Percentiles rank a stretch among this genome's conserved stretches.
These are phyloP conservation scores for Apodemia mormo DNA, from an alignment of 2,888 invertebrate species.

Conservation along the genomic window DNA sequence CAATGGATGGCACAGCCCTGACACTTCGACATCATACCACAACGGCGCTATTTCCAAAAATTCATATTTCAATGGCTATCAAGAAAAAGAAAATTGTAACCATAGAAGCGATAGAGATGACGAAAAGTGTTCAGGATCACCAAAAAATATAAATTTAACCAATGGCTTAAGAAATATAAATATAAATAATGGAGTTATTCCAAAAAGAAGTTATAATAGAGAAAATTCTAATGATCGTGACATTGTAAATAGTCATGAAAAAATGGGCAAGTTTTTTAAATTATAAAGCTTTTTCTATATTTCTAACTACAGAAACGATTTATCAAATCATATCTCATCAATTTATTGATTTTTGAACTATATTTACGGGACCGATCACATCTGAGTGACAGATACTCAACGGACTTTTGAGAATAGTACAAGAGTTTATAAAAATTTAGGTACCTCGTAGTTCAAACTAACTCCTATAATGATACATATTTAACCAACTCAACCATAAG, in stretches of 20 bases:
- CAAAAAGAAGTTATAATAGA: slow-evolving; percentile 64
- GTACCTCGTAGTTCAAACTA: too few species aligned
- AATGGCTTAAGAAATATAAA: slow-evolving; percentile 74
- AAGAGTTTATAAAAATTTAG: too few species aligned
- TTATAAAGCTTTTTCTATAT: background rate
- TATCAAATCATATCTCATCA: slow-evolving; percentile 19
- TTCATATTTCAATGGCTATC: slow-evolving; percentile 67
- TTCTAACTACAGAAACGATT: background rate
- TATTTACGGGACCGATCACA: too few species aligned
- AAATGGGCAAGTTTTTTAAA: slow-evolving; percentile 52
- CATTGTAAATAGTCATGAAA: slow-evolving; percentile 62
- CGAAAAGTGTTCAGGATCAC: slow-evolving; percentile 57
- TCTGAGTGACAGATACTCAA: too few species aligned
- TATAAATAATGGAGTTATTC: slow-evolving; percentile 67
- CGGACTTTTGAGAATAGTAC: too few species aligned
- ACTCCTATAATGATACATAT: too few species aligned
- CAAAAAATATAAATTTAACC: slow-evolving; percentile 69
- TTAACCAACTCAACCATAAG: too few species aligned
- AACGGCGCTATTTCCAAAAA: slow-evolving; percentile 75
- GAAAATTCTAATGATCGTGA: slow-evolving; percentile 67
- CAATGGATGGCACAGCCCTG: slow-evolving; percentile 82
- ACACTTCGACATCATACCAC: slow-evolving; percentile 61
- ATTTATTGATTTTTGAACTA: too few species aligned
- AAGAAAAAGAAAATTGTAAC: slow-evolving; percentile 53
- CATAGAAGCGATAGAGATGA: slow-evolving; percentile 48